phyloP scores from a whole-genome alignment of 2,797 vertebrate genomes.

The Pempheris klunzingeri region DNA sequence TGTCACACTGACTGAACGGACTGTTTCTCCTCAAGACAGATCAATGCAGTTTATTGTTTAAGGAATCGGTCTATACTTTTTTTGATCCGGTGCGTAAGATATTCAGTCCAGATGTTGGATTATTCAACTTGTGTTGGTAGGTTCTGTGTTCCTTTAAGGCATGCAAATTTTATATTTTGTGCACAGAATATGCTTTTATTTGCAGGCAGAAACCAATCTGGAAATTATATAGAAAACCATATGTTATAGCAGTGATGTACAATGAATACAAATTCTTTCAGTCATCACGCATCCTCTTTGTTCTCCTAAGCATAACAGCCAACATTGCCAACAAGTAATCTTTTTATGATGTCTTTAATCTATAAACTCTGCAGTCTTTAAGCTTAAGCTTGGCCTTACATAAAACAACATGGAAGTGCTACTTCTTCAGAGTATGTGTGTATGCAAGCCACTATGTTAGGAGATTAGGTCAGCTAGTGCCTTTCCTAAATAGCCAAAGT shows the following conservation, averaged over 20 bases:
- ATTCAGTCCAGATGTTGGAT: slow-evolving; percentile 43
- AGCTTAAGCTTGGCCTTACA: background rate
- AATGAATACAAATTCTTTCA: slow-evolving; percentile 27
- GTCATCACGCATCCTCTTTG: slow-evolving; percentile 25
- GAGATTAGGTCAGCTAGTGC: slow-evolving; percentile 75
- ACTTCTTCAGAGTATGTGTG: slow-evolving; percentile 26
- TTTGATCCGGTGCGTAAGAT: slow-evolving; percentile 13
- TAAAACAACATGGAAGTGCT: slow-evolving; percentile 36
- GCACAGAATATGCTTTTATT: slow-evolving; percentile 5
- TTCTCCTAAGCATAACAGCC: slow-evolving; percentile 1
- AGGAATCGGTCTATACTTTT: slow-evolving; percentile 30
- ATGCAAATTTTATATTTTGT: background rate
- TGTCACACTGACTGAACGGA: slow-evolving; percentile 22
- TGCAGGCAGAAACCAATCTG: background rate
- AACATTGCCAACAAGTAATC: slow-evolving; percentile 20
- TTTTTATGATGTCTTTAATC: slow-evolving; percentile 26
- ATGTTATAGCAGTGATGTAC: background rate
- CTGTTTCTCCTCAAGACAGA: slow-evolving; percentile 30
- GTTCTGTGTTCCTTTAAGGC: slow-evolving; percentile 22
- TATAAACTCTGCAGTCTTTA: slow-evolving; percentile 31
- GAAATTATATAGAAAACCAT: slow-evolving; percentile 6
- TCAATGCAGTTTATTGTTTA: slow-evolving; percentile 31
- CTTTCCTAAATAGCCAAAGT: slow-evolving; percentile 80
- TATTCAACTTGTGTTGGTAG: slow-evolving; percentile 27
- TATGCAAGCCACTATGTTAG: slow-evolving; percentile 53